A percentile compares a stretch with the other conserved stretches of the same genome.
Evolutionary conservation across 2,797 vertebrate species (phyloP).

Genomic region (Sebastes hopkinsi): DNA sequence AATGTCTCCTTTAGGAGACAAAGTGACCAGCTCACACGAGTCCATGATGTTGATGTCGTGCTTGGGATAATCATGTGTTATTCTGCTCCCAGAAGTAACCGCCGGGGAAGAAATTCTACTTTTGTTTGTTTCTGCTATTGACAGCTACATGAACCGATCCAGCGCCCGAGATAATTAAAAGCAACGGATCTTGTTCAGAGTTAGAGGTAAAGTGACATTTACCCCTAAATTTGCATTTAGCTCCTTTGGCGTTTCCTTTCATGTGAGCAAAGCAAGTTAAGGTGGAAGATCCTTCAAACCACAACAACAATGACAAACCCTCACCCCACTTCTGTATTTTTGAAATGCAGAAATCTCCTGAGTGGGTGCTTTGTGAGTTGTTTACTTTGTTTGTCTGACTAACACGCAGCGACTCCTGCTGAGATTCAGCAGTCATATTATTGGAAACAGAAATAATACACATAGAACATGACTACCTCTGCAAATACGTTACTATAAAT

Average conservation of each 20-base stretch:
- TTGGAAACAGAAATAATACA: slow-evolving; percentile 13
- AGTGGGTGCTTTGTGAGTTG: slow-evolving; percentile 26
- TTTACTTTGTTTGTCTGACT: slow-evolving; percentile 46
- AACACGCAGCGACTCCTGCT: slow-evolving; percentile 7
- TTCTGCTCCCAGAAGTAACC: slow-evolving; percentile 4
- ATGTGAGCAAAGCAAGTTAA: slow-evolving; percentile 35
- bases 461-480: neutral
- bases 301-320: slow-evolving; percentile 19
- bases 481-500: neutral
- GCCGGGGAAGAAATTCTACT: neutral
- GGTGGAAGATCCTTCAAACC: slow-evolving; percentile 34
- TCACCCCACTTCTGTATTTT: slow-evolving; percentile 4
- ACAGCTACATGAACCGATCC: slow-evolving; percentile 18
- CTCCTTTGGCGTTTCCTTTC: slow-evolving; percentile 31
- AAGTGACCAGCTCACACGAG: slow-evolving; percentile 9
- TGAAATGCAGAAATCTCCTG: slow-evolving; percentile 33
- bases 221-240: slow-evolving; percentile 31
- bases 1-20: neutral
- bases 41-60: neutral
- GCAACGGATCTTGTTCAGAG: slow-evolving; percentile 23
- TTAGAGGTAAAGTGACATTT: slow-evolving; percentile 22
- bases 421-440: neutral
- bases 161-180: slow-evolving; percentile 39
- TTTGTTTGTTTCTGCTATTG: slow-evolving; percentile 10
- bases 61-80: neutral